Percentiles rank a stretch among this genome's conserved stretches.
These are phyloP conservation scores for Adela reaumurella DNA, from an alignment of 2,888 invertebrate genomes.

Conservation along the genomic window DNA sequence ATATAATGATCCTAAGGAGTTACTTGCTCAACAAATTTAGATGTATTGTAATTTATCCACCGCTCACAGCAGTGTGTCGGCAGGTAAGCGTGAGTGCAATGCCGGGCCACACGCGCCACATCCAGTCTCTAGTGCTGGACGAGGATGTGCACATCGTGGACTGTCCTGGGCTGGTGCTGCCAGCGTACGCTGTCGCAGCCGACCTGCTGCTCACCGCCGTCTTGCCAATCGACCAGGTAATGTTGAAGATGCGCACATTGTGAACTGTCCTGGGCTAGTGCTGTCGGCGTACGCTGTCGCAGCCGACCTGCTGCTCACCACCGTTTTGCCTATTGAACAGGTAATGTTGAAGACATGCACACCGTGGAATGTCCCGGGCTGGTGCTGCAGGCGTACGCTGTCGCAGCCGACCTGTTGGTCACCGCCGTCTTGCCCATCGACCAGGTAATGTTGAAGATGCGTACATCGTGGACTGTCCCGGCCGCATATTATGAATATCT, in stretches of 20 bases:
- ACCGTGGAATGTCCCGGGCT: slow-evolving; percentile 97
- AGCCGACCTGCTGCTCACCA: slow-evolving; percentile 92
- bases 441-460: slow-evolving; percentile 68
- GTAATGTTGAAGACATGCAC: slow-evolving; percentile 62
- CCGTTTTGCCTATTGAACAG: slow-evolving; percentile 96
- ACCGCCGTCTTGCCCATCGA: slow-evolving; percentile 97
- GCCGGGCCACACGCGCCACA: slow-evolving; percentile 98
- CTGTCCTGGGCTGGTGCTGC: slow-evolving; percentile 97
- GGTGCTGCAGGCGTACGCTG: slow-evolving; percentile 95
- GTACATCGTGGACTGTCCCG: slow-evolving; percentile 94
- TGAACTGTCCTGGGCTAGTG: slow-evolving; percentile 97
- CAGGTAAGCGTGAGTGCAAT: slow-evolving; percentile 91
- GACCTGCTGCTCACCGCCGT: slow-evolving; percentile 96
- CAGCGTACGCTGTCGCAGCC: slow-evolving; percentile 91
- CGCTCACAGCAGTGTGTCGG: no score
- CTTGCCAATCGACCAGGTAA: slow-evolving; percentile 88
- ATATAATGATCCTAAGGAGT: neutral
- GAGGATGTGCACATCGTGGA: slow-evolving; percentile 83
- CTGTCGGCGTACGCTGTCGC: slow-evolving; percentile 96
- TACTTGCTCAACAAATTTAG: neutral
- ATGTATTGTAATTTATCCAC: neutral
- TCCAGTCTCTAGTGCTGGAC: slow-evolving; percentile 83
- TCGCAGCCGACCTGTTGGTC: slow-evolving; percentile 90
- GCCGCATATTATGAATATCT: no score
- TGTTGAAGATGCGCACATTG: slow-evolving; percentile 69